Conservation (phyloP, 1,140 invertebrate genomes). For the Sinonovacula constricta region DNA sequence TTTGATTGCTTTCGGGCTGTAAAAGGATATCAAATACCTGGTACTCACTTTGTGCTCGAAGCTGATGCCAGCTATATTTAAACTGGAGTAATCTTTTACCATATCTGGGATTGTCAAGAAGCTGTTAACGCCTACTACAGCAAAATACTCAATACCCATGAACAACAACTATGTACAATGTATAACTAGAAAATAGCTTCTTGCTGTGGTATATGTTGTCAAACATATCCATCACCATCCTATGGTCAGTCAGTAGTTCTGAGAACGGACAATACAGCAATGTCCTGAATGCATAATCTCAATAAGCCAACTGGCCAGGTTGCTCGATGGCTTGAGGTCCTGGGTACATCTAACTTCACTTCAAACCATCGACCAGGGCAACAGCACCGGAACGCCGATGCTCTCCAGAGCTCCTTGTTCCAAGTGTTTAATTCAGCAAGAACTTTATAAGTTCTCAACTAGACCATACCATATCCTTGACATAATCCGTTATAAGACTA, state of each 20-base stretch:
- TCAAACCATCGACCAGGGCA: slow-evolving; percentile 60
- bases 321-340: slow-evolving; percentile 62
- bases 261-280: slow-evolving; percentile 61
- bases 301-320: slow-evolving; percentile 59
- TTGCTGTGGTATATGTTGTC: slow-evolving; percentile 54
- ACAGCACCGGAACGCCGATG: slow-evolving; percentile 67
- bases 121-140: slow-evolving; percentile 61
- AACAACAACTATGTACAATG: slow-evolving; percentile 81
- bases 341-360: slow-evolving; percentile 64
- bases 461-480: no score
- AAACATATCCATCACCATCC: slow-evolving; percentile 60
- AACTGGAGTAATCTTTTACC: no score
- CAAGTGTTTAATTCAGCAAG: slow-evolving; percentile 32
- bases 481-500: no score
- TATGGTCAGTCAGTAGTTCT: slow-evolving; percentile 56
- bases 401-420: slow-evolving; percentile 47
- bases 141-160: slow-evolving; percentile 61
- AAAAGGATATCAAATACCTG: no score
- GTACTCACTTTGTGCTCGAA: no score
- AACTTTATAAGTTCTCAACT: slow-evolving; percentile 10
- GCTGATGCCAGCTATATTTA: no score
- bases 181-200: slow-evolving; percentile 60
- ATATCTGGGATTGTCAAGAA: no score
- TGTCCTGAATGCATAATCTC: slow-evolving; percentile 58
- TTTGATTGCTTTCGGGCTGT: no score